phyloP scores from a whole-genome alignment of 2,888 invertebrate species.

The Pseudolycoriella hygida region DNA sequence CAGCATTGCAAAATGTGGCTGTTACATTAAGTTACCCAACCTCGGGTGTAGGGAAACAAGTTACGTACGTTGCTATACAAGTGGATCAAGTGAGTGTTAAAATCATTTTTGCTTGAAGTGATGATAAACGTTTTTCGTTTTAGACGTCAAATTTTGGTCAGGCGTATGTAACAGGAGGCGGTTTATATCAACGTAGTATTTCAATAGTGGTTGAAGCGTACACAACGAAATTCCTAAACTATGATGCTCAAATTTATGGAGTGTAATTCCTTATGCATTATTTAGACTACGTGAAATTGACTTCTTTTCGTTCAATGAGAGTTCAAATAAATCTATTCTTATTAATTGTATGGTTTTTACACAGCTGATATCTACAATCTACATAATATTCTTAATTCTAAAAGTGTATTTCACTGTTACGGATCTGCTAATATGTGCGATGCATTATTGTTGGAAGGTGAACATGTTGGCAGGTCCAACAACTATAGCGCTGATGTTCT shows the following conservation, averaged over 20 bases:
- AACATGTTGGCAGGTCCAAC: no score
- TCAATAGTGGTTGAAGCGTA: conserved; percentile 10
- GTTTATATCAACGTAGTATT: conserved; percentile 10
- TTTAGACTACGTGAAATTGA: no score
- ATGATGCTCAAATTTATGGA: conserved; percentile 9
- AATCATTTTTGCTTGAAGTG: background rate
- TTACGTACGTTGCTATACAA: conserved; percentile 9
- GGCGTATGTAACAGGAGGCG: conserved; percentile 10
- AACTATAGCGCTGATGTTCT: no score
- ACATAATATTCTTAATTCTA: no score
- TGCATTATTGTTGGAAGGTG: no score
- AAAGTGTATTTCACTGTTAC: no score
- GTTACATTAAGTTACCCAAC: conserved; percentile 11
- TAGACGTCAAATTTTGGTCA: conserved; percentile 10
- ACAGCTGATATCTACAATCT: no score
- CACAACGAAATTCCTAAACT: conserved; percentile 9
- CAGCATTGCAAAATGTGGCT: conserved; percentile 10
- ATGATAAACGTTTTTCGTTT: background rate
- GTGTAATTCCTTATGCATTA: no score
- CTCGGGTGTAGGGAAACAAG: conserved; percentile 8
- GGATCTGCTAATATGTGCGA: no score
- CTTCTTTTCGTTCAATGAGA: no score
- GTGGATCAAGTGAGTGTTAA: conserved; percentile 9
- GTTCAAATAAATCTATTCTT: no score
- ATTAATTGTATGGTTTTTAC: no score